Evolutionary conservation across 2,113 vertebrate genomes (phyloP).

Genomic region (Ctenomys sociabilis): DNA sequence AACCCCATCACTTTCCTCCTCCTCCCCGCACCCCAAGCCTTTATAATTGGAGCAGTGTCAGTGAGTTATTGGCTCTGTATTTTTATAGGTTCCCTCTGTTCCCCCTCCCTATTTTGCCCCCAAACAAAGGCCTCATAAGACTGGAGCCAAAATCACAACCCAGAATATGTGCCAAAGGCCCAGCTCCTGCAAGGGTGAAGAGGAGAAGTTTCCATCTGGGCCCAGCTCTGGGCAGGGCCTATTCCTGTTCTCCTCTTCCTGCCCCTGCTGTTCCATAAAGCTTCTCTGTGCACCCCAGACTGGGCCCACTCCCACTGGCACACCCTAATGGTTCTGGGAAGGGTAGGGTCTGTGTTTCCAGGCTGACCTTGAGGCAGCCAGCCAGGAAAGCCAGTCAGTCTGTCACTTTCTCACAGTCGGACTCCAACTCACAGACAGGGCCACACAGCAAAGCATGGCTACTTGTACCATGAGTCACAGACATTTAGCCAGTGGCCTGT

Average conservation of each 20-base stretch:
- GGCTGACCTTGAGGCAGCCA: neutral
- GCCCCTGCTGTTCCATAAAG: conserved; percentile 12
- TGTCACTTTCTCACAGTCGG: conserved; percentile 22
- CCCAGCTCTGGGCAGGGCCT: conserved; percentile 42
- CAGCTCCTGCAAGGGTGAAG: neutral
- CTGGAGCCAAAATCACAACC: conserved; percentile 29
- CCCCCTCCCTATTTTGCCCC: neutral
- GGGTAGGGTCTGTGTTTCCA: neutral
- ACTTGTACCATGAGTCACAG: neutral
- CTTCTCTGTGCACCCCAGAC: conserved; percentile 43
- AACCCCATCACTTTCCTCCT: neutral
- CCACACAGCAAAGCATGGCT: neutral
- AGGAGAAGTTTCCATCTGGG: conserved; percentile 51
- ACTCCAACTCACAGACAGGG: neutral
- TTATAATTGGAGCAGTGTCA: conserved; percentile 39
- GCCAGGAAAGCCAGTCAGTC: conserved; percentile 55
- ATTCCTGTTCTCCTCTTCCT: conserved; percentile 19
- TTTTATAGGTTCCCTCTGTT: conserved; percentile 62
- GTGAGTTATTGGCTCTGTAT: conserved; percentile 58
- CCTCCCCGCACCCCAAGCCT: neutral
- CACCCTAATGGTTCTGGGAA: conserved; percentile 2
- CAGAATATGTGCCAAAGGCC: neutral
- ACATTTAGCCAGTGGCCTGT: neutral
- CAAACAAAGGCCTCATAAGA: conserved; percentile 53
- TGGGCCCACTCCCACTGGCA: neutral